Conservation (phyloP, 2,797 vertebrate genomes). For the Otus scops region DNA sequence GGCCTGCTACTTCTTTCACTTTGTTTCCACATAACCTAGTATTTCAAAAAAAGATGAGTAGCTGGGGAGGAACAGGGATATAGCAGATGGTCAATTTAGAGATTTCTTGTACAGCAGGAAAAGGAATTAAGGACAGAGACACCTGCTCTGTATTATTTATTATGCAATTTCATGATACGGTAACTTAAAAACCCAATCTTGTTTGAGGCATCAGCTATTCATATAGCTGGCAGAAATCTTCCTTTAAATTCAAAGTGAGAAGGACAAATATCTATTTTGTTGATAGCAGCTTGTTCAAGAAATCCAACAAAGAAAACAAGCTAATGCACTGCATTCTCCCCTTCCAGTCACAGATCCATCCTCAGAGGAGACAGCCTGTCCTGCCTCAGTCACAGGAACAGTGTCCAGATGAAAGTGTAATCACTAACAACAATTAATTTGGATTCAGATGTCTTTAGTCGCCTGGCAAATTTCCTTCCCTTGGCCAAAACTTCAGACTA, state of each 20-base stretch:
- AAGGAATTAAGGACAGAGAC: background rate
- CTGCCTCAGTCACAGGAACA: background rate
- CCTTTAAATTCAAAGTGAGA: background rate
- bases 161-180: background rate
- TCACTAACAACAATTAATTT: background rate
- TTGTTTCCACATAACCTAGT: background rate
- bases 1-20: background rate
- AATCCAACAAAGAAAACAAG: background rate
- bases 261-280: background rate
- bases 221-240: background rate
- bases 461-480: background rate
- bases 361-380: background rate
- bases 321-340: background rate
- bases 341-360: background rate
- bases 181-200: background rate
- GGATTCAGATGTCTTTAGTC: background rate
- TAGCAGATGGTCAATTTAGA: background rate
- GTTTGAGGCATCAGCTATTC: background rate
- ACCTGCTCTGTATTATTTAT: background rate
- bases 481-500: background rate
- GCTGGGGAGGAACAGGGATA: background rate
- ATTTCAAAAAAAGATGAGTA: background rate
- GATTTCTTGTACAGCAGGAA: background rate
- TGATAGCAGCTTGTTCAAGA: background rate
- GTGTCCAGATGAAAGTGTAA: background rate